phyloP scores from a whole-genome alignment of 2,113 vertebrate genomes.

The Cochlearius cochlearius region DNA sequence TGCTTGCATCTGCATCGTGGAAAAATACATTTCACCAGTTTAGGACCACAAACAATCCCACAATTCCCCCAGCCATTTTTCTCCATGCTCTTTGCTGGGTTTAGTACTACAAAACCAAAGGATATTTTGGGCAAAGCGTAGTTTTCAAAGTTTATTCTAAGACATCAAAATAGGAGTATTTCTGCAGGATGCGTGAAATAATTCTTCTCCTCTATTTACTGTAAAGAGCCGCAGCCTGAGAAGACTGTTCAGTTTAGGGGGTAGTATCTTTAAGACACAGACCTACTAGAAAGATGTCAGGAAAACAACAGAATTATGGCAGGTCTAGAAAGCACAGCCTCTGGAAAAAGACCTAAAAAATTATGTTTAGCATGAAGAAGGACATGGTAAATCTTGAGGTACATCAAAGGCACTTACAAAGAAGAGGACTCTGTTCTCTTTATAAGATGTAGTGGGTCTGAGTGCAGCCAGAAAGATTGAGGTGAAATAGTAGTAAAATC shows the following conservation, averaged over 20 bases:
- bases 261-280: neutral
- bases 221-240: neutral
- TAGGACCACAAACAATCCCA: neutral
- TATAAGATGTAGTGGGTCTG: neutral
- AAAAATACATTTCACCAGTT: neutral
- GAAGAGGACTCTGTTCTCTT: neutral
- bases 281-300: neutral
- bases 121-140: neutral
- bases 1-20: neutral
- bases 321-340: neutral
- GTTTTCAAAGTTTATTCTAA: conserved; percentile 12
- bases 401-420: neutral
- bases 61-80: neutral
- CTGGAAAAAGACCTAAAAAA: neutral
- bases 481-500: neutral
- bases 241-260: neutral
- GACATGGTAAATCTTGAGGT: neutral
- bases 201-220: neutral
- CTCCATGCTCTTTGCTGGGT: neutral
- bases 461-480: neutral
- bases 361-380: neutral
- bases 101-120: neutral
- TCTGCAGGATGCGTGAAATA: neutral
- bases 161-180: neutral
- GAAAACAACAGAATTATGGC: neutral